Conservation (phyloP, 2,797 vertebrate species). For the Nyctibius grandis region DNA sequence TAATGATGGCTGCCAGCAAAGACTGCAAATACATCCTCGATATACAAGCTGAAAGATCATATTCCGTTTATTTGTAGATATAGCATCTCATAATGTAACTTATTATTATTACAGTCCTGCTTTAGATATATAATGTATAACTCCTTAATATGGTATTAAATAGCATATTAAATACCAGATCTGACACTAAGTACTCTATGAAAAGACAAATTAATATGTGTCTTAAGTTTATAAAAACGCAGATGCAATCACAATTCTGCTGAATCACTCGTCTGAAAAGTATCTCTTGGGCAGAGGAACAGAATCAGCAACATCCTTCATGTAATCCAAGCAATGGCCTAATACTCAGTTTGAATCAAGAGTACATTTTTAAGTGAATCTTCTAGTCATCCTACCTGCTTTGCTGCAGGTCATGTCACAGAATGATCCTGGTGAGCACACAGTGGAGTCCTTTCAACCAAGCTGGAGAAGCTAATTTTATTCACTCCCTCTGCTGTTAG, state of each 20-base stretch:
- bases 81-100: neutral
- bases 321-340: neutral
- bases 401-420: neutral
- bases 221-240: neutral
- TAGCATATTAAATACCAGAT: no score
- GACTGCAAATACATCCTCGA: neutral
- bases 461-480: neutral
- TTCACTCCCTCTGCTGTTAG: neutral
- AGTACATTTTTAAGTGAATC: neutral
- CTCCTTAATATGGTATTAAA: neutral
- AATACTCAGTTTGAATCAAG: neutral
- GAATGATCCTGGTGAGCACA: neutral
- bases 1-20: neutral
- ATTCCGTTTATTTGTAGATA: neutral
- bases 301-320: neutral
- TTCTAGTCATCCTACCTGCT: neutral
- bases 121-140: neutral
- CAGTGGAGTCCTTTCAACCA: neutral
- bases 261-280: neutral
- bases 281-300: neutral
- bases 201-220: neutral
- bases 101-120: neutral
- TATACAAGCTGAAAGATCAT: neutral
- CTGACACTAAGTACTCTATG: neutral
- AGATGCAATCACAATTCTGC: neutral